These are phyloP conservation scores for Platycnemis pennipes DNA, from an alignment of 2,888 invertebrate genomes.

Conservation along the genomic window DNA sequence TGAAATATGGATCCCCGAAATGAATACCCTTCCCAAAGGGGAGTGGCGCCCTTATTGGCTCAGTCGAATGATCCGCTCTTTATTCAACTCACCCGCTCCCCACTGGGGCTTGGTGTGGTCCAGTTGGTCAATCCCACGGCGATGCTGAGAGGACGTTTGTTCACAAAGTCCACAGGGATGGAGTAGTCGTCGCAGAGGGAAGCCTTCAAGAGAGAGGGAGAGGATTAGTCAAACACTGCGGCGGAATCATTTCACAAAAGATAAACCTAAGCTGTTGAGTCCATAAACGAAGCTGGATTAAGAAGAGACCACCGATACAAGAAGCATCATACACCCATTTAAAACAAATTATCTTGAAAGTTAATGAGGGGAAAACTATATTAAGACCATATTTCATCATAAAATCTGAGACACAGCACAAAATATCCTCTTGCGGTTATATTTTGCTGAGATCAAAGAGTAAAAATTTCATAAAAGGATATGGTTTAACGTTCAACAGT, in stretches of 20 bases:
- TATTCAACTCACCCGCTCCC: constrained; percentile 79
- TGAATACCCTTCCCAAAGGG: neutral
- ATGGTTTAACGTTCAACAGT: too few species aligned
- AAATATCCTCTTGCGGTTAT: too few species aligned
- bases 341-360: neutral
- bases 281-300: neutral
- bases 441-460: too few species aligned
- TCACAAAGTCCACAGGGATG: constrained; percentile 91
- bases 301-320: neutral
- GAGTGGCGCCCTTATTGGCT: neutral
- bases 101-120: constrained; percentile 80
- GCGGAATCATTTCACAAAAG: neutral
- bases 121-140: constrained; percentile 83
- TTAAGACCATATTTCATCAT: too few species aligned
- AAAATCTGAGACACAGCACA: too few species aligned
- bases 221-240: constrained; percentile 14
- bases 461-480: too few species aligned
- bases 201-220: constrained; percentile 83
- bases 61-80: neutral
- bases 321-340: neutral
- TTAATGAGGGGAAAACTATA: too few species aligned
- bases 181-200: constrained; percentile 93
- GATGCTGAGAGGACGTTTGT: constrained; percentile 81
- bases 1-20: constrained; percentile 15
- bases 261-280: neutral